phyloP scores from a whole-genome alignment of 2,888 invertebrate species.

The Cosmopolites sordidus region DNA sequence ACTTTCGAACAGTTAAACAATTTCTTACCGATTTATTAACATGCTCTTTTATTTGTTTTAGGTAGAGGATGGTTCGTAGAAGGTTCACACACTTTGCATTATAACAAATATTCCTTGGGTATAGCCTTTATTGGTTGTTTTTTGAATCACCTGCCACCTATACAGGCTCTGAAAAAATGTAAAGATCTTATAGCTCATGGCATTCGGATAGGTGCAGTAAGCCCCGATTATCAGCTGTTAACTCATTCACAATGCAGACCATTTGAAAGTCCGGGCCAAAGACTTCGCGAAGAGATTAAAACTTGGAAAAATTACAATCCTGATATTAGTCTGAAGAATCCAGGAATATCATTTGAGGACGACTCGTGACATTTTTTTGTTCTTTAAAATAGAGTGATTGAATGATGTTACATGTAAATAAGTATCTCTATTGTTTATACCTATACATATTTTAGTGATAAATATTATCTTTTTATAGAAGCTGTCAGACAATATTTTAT shows the following conservation, averaged over 20 bases:
- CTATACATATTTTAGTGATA: too few species aligned
- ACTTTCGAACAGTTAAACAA: too few species aligned
- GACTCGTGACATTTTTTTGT: neutral
- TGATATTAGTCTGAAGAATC: constrained; percentile 1
- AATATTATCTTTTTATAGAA: too few species aligned
- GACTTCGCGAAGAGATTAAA: constrained; percentile 52
- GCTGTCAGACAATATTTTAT: too few species aligned
- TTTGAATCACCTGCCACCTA: constrained; percentile 47
- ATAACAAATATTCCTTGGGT: constrained; percentile 51
- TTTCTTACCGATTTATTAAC: too few species aligned
- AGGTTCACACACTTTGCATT: constrained; percentile 54
- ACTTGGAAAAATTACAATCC: constrained; percentile 52
- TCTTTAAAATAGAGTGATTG: neutral
- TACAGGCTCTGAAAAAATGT: constrained; percentile 47
- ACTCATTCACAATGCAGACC: constrained; percentile 54
- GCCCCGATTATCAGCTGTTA: constrained; percentile 49
- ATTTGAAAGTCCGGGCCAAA: constrained; percentile 53
- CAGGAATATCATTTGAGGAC: neutral
- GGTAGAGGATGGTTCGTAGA: constrained; percentile 53
- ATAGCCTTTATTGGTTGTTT: constrained; percentile 55
- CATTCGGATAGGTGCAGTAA: constrained; percentile 49
- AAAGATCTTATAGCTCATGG: constrained; percentile 50
- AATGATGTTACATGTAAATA: too few species aligned
- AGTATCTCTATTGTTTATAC: too few species aligned
- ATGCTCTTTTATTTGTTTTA: constrained; percentile 3